A percentile compares a stretch with the other conserved stretches of the same genome.
phyloP scores from a whole-genome alignment of 2,888 invertebrate genomes.

The Meloe dianella region DNA sequence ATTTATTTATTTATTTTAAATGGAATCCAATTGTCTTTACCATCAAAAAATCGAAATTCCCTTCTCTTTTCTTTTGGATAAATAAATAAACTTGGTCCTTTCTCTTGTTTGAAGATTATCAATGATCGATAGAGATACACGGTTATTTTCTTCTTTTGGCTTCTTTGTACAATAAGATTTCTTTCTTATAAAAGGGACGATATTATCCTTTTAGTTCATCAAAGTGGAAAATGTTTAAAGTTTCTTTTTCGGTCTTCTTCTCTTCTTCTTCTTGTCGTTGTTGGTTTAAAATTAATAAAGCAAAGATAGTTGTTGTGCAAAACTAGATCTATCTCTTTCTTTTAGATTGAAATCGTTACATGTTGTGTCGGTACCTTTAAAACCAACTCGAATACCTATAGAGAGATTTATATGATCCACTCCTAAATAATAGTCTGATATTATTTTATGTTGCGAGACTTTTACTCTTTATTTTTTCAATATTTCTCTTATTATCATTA shows the following conservation, averaged over 20 bases:
- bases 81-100: conserved; percentile 41
- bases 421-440: conserved; percentile 51
- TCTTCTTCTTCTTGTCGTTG: neutral
- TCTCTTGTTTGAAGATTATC: conserved; percentile 34
- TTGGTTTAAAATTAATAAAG: neutral
- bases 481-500: neutral
- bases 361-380: conserved; percentile 40
- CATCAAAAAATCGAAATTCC: conserved; percentile 21
- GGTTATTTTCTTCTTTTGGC: conserved; percentile 32
- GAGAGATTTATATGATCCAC: conserved; percentile 47
- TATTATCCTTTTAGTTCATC: conserved; percentile 56
- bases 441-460: conserved; percentile 45
- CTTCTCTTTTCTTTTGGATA: conserved; percentile 32
- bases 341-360: conserved; percentile 22
- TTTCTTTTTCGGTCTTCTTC: too few species aligned
- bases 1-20: conserved; percentile 36
- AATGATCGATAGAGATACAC: conserved; percentile 43
- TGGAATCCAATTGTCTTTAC: conserved; percentile 48
- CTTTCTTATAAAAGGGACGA: conserved; percentile 31
- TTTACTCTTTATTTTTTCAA: neutral
- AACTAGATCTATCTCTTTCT: neutral
- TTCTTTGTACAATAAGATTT: conserved; percentile 30
- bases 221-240: conserved; percentile 51
- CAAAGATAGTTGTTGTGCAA: conserved; percentile 8
- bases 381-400: conserved; percentile 33